Conservation (phyloP, 1,140 invertebrate genomes). For the Psilanteris sp. region DNA sequence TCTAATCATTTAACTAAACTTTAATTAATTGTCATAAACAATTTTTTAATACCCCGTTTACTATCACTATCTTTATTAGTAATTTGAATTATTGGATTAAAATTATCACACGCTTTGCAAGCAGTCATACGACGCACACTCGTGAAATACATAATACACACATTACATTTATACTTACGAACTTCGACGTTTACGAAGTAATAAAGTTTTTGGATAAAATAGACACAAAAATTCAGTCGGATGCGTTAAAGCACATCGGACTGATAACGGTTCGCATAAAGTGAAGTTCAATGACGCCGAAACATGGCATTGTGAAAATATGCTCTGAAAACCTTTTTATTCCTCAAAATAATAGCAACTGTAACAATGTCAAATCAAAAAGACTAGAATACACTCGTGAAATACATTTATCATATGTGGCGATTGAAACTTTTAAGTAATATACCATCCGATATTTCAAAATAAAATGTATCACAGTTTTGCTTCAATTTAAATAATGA, state of each 20-base stretch:
- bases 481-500: too few relatives aligned
- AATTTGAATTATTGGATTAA: too few relatives aligned
- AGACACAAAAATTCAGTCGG: slow-evolving; percentile 2
- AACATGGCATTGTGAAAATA: not conserved
- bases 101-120: too few relatives aligned
- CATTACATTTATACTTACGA: too few relatives aligned
- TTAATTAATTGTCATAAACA: slow-evolving; percentile 60
- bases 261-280: slow-evolving; percentile 5
- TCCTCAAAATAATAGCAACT: slow-evolving; percentile 15
- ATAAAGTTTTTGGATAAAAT: slow-evolving; percentile 16
- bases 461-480: too few relatives aligned
- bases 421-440: too few relatives aligned
- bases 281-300: slow-evolving; percentile 6
- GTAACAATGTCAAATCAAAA: not conserved
- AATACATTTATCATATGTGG: too few relatives aligned
- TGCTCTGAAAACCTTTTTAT: slow-evolving; percentile 8
- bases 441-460: too few relatives aligned
- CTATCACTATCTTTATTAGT: too few relatives aligned
- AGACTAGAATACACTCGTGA: not conserved
- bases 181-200: slow-evolving; percentile 1
- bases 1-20: slow-evolving; percentile 62
- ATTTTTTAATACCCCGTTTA: slow-evolving; percentile 38
- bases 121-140: too few relatives aligned
- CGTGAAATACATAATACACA: too few relatives aligned
- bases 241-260: slow-evolving; percentile 5